Evolutionary conservation across 2,797 vertebrate genomes (phyloP).

Genomic region (Micropoecilia bifurca): DNA sequence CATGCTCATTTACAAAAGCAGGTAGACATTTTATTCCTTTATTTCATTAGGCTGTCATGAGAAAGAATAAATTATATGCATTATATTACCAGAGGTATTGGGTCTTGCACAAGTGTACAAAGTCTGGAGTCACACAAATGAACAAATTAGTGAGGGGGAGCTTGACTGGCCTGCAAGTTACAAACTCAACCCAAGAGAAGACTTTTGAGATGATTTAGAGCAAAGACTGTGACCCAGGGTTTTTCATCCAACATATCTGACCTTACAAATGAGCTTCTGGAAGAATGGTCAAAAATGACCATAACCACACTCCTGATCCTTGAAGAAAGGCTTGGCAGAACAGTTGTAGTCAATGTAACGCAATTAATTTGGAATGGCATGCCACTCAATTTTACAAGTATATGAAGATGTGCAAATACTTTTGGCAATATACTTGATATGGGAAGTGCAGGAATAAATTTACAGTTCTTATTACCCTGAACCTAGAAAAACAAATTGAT

Average conservation of each 20-base stretch:
- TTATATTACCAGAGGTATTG: background rate
- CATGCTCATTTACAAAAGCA: background rate
- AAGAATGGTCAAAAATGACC: background rate
- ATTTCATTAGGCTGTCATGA: background rate
- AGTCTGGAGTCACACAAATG: background rate
- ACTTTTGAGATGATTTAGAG: background rate
- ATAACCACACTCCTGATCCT: background rate
- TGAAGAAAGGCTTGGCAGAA: background rate
- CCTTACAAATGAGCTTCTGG: background rate
- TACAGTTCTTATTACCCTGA: background rate
- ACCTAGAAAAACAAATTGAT: background rate
- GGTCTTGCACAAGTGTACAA: background rate
- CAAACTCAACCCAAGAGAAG: background rate
- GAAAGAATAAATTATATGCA: background rate
- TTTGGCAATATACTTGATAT: background rate
- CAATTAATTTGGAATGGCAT: background rate
- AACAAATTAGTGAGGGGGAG: background rate
- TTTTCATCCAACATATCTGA: background rate
- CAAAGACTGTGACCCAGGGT: background rate
- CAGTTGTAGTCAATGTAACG: background rate
- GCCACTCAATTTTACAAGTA: background rate
- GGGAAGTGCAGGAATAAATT: background rate
- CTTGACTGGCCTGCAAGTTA: background rate
- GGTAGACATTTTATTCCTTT: background rate
- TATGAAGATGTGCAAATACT: background rate